Percentiles rank a stretch among this genome's conserved stretches.
phyloP scores from a whole-genome alignment of 2,797 vertebrate species.

The Cyclura pinguis region DNA sequence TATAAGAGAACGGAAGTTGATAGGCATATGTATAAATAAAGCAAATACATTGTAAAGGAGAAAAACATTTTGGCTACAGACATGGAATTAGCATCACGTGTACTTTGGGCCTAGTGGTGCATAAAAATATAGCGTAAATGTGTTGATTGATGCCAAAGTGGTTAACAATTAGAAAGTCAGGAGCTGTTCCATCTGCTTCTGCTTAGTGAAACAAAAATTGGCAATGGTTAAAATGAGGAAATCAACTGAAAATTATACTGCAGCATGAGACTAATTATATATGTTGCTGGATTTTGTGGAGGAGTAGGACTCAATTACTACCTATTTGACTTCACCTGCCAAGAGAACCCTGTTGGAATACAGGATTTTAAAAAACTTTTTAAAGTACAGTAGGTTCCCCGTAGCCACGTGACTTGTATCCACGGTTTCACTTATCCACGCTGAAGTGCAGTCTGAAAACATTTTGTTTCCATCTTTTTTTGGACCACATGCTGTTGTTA shows the following conservation, averaged over 20 bases:
- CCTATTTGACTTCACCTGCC: background rate
- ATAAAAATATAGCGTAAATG: slow-evolving; percentile 1
- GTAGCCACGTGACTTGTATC: too few relatives aligned
- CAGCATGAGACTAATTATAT: background rate
- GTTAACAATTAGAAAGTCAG: background rate
- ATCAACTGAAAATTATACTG: background rate
- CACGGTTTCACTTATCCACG: too few relatives aligned
- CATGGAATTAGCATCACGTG: background rate
- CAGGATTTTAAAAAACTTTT: too few relatives aligned
- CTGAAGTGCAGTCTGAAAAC: too few relatives aligned
- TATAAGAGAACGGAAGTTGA: background rate
- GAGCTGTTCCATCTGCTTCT: slow-evolving; percentile 2
- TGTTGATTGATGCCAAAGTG: background rate
- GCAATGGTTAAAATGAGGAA: background rate
- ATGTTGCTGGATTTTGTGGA: background rate
- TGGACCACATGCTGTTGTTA: too few relatives aligned
- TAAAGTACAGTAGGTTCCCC: too few relatives aligned
- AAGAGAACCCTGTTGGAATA: background rate
- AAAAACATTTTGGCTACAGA: background rate
- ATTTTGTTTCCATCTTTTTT: too few relatives aligned
- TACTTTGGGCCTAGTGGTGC: background rate
- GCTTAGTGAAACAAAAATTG: slow-evolving; percentile 2
- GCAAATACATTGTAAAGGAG: background rate
- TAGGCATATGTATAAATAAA: background rate
- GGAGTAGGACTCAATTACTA: background rate